A percentile compares a stretch with the other conserved stretches of the same genome.
These are phyloP conservation scores for human (Homo sapiens) DNA, from an alignment of 2,113 vertebrate species.

Conservation along the genomic window GRCh38 chr11:31769501-31770000, in stretches of 20 bases:
- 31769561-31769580: neutral
- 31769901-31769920: neutral
- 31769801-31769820: neutral
- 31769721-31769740: constrained; percentile 36
- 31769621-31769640: neutral
- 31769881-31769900: neutral
- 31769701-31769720: constrained; percentile 32
- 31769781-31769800: neutral
- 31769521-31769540: neutral
- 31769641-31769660: neutral
- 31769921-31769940: neutral
- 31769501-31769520: neutral
- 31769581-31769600: neutral
- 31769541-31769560: neutral
- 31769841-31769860: constrained; percentile 43
- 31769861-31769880: neutral
- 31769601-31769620: neutral
- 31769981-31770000: neutral
- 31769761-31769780: neutral
- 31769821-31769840: neutral
- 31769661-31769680: neutral
- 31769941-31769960: constrained; percentile 4
- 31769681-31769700: neutral
- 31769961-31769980: neutral
- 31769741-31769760: neutral